These are phyloP conservation scores for Lithophane leautieri DNA, from an alignment of 2,888 invertebrate species.

Conservation along the genomic window DNA sequence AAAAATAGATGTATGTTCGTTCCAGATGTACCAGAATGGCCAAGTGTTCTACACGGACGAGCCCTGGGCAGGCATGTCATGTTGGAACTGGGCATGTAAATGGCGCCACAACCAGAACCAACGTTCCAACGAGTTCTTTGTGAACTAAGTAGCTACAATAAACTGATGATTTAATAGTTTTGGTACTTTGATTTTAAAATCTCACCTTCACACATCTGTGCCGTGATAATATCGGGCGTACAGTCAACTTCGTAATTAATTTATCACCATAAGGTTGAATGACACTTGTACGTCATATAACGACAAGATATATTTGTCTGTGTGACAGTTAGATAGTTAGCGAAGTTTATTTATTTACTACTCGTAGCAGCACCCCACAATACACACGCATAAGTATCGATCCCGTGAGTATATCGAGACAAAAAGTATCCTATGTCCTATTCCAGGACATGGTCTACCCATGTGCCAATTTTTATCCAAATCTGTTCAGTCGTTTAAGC, in stretches of 20 bases:
- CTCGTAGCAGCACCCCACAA: too few relatives aligned
- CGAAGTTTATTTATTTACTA: background rate
- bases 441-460: too few relatives aligned
- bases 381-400: too few relatives aligned
- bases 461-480: too few relatives aligned
- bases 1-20: background rate
- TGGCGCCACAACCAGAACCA: slow-evolving; percentile 88
- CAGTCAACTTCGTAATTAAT: too few relatives aligned
- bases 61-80: slow-evolving; percentile 89
- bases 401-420: too few relatives aligned
- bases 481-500: too few relatives aligned
- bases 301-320: background rate
- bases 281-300: background rate
- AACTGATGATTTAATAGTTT: background rate
- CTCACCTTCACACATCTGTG: too few relatives aligned
- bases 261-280: background rate
- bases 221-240: too few relatives aligned
- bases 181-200: slow-evolving; percentile 24
- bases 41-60: slow-evolving; percentile 89
- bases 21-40: slow-evolving; percentile 88
- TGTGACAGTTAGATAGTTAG: too few relatives aligned
- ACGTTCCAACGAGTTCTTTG: slow-evolving; percentile 86
- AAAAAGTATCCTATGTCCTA: too few relatives aligned
- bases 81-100: slow-evolving; percentile 88
- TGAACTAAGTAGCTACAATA: slow-evolving; percentile 73